phyloP scores from a whole-genome alignment of 2,888 invertebrate species.

The Tetanocera ferruginea region DNA sequence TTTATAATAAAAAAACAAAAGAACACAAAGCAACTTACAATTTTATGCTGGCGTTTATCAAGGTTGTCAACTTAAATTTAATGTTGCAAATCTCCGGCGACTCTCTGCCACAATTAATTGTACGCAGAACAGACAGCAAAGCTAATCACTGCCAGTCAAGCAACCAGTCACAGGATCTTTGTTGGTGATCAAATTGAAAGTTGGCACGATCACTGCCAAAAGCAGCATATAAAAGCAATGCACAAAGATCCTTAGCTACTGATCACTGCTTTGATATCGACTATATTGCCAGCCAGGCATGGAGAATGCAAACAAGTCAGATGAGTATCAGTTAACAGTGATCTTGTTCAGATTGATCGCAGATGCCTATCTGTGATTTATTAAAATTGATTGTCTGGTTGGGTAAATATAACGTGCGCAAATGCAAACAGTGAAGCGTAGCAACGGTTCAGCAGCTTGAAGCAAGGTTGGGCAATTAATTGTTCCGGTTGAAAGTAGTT shows the following conservation, averaged over 20 bases:
- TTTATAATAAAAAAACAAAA: slow-evolving; percentile 34
- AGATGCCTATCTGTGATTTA: slow-evolving; percentile 40
- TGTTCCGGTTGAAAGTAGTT: too few species aligned
- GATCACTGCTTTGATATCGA: slow-evolving; percentile 12
- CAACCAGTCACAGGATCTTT: background rate
- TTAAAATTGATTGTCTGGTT: slow-evolving; percentile 26
- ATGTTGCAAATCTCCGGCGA: background rate
- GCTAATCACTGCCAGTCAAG: background rate
- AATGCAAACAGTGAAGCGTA: background rate
- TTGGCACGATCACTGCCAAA: slow-evolving; percentile 17
- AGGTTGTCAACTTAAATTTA: background rate
- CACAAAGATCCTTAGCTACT: slow-evolving; percentile 5
- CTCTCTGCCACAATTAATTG: background rate
- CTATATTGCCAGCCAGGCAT: background rate
- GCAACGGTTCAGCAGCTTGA: background rate
- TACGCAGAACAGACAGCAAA: background rate
- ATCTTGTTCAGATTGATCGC: slow-evolving; percentile 25
- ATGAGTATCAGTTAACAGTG: slow-evolving; percentile 22
- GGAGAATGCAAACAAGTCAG: too few species aligned
- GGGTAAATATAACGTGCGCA: slow-evolving; percentile 22
- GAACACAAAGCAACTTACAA: slow-evolving; percentile 40
- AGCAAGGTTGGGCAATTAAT: too few species aligned
- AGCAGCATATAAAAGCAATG: slow-evolving; percentile 22
- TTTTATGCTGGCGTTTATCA: background rate
- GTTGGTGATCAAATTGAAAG: background rate